Evolutionary conservation across 2,113 vertebrate genomes (phyloP), one percentile per base, ranked within the genome.

Genomic region (Pantherophis guttatus): DNA sequence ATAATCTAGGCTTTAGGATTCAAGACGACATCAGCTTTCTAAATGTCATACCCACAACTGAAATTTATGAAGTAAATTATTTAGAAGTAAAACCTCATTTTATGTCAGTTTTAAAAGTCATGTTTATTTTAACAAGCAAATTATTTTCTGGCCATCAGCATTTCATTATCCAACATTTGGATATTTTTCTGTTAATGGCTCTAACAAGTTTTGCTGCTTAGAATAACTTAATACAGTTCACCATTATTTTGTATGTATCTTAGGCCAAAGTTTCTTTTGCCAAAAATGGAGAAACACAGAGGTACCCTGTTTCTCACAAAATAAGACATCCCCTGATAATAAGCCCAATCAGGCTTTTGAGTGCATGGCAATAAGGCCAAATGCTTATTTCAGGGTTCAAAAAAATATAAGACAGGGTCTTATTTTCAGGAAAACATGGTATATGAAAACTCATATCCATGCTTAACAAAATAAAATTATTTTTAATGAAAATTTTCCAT

Each of bases 401-500:
- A 48, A 48, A 48, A 48, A 48, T 48, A 48, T 48, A 48, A 48
- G 44, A 48, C 44, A 48, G 44, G 44, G 44, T 48, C 44, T 48
- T 48, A 48, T 48, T 48, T 48, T 48, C 4, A 0, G 44, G 44
- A 5, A 48, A 48, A 48, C 44, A 48, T 0, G 4, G 44, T 94
- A 94, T 88, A 89, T 2, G 85, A 57, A 26, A 94, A 96, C 92
- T 89, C 58, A 50, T 96, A 94, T 90, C 94, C 87, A 75, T 89
- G n/a, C 92, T 93, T 94, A 12, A 91, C 53, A 87, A 87, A 65
- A 65, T 65, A n/a, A 95, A 96, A 96, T 95, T 65, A 88, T 54
- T 93, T 90, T 94, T 62, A 92, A 88, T 55, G 86, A 93, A 0
- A 5, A 92, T 92, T 96, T 92, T 19, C 87, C 88, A 87, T 89